These are phyloP conservation scores for Ichneumoninae sp. DNA, from an alignment of 2,888 invertebrate genomes.

Conservation along the genomic window DNA sequence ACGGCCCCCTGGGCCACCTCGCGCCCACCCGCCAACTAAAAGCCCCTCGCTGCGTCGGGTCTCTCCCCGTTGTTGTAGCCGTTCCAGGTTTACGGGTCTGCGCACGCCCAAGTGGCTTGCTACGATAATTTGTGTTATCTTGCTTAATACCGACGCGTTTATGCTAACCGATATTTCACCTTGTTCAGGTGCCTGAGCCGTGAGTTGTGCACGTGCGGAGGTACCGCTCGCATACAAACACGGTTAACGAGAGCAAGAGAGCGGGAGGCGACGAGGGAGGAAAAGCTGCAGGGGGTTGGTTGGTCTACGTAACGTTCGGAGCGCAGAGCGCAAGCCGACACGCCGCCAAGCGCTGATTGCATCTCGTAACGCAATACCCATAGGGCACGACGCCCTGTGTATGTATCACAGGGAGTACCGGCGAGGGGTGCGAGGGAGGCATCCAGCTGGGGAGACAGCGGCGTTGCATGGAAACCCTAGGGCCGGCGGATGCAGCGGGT, in stretches of 20 bases:
- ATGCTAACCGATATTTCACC: slow-evolving; percentile 73
- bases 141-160: slow-evolving; percentile 70
- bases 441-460: slow-evolving; percentile 39
- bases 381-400: slow-evolving; percentile 52
- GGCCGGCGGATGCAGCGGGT: slow-evolving; percentile 18
- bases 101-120: slow-evolving; percentile 67
- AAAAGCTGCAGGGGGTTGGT: slow-evolving; percentile 33
- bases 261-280: not conserved
- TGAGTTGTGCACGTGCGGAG: slow-evolving; percentile 7
- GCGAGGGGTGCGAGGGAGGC: not conserved
- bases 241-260: slow-evolving; percentile 14
- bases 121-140: slow-evolving; percentile 77
- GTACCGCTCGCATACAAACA: slow-evolving; percentile 44
- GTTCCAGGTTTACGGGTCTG: slow-evolving; percentile 65
- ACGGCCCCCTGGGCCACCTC: slow-evolving; percentile 59
- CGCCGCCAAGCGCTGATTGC: slow-evolving; percentile 71
- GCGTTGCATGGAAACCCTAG: slow-evolving; percentile 40
- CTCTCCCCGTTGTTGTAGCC: slow-evolving; percentile 22
- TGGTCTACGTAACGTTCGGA: slow-evolving; percentile 50
- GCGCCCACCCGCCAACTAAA: slow-evolving; percentile 18
- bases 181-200: slow-evolving; percentile 54
- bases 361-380: slow-evolving; percentile 71
- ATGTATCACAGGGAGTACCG: slow-evolving; percentile 22
- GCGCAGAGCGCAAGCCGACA: slow-evolving; percentile 65
- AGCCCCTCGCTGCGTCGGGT: slow-evolving; percentile 35